These are phyloP conservation scores for Hippocampus zosterae DNA, from an alignment of 2,113 vertebrate species.

Conservation along the genomic window DNA sequence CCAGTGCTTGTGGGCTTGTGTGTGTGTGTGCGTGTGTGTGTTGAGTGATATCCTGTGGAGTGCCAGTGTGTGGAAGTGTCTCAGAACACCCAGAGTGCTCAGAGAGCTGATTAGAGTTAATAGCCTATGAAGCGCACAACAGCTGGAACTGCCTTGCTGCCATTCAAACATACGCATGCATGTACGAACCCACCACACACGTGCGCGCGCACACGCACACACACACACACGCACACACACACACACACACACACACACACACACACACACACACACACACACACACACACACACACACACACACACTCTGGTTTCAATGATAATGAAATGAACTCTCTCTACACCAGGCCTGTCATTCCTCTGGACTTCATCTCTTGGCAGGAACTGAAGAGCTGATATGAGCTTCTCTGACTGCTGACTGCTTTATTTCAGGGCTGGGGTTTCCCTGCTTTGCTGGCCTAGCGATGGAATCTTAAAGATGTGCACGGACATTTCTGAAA, in stretches of 20 bases:
- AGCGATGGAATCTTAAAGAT: slow-evolving; percentile 64
- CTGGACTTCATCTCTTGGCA: slow-evolving; percentile 35
- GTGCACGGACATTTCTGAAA: slow-evolving; percentile 50
- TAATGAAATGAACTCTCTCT: slow-evolving; percentile 26
- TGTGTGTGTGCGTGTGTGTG: slow-evolving; percentile 4
- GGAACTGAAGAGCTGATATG: slow-evolving; percentile 17
- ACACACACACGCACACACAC: slow-evolving; percentile 16
- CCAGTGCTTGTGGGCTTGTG: slow-evolving; percentile 3
- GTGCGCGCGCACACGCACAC: slow-evolving; percentile 1
- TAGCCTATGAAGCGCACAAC: slow-evolving; percentile 59
- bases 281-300: slow-evolving; percentile 16
- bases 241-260: slow-evolving; percentile 23
- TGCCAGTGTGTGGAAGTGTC: slow-evolving; percentile 57
- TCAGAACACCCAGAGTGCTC: slow-evolving; percentile 65
- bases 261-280: slow-evolving; percentile 15
- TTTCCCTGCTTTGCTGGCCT: slow-evolving; percentile 54
- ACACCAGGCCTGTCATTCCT: slow-evolving; percentile 42
- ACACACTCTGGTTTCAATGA: slow-evolving; percentile 28
- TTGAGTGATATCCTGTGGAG: slow-evolving; percentile 49
- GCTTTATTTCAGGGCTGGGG: slow-evolving; percentile 54
- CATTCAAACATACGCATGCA: slow-evolving; percentile 19
- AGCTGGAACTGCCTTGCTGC: slow-evolving; percentile 53
- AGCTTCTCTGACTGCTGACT: slow-evolving; percentile 41
- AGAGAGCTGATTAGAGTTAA: slow-evolving; percentile 68
- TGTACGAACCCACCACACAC: slow-evolving; percentile 1